A percentile compares a stretch with the other conserved stretches of the same genome.
These are phyloP conservation scores for Alcis repandata DNA, from an alignment of 2,888 invertebrate genomes.

Conservation along the genomic window DNA sequence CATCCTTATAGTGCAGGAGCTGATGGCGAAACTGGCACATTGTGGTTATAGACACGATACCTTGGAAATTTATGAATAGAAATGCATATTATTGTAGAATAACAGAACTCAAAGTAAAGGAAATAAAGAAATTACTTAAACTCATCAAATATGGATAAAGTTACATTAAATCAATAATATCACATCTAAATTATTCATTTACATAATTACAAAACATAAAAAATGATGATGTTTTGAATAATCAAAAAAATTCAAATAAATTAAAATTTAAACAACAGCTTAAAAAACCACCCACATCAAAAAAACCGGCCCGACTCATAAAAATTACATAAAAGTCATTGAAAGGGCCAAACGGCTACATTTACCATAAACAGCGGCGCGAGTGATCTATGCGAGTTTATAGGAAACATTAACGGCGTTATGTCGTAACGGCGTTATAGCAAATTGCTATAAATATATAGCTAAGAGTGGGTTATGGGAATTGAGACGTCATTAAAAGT, in stretches of 20 bases:
- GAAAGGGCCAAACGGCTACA: constrained; percentile 4
- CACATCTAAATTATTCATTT: no score
- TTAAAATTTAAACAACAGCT: neutral
- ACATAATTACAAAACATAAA: no score
- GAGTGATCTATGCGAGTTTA: constrained; percentile 22
- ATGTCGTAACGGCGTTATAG: neutral
- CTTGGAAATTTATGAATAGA: no score
- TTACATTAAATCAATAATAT: neutral
- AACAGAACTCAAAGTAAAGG: no score
- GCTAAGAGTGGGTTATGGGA: constrained; percentile 4
- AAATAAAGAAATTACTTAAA: no score
- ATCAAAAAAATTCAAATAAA: neutral
- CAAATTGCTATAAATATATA: neutral
- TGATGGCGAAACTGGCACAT: neutral
- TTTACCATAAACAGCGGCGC: constrained; percentile 4
- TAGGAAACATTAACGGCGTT: constrained; percentile 6
- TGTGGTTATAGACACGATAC: no score
- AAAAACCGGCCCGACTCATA: constrained; percentile 11
- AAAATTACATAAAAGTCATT: constrained; percentile 14
- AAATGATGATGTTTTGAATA: neutral
- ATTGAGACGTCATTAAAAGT: neutral
- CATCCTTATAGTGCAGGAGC: neutral
- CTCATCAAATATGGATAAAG: no score
- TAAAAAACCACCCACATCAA: constrained; percentile 13
- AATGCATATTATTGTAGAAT: no score